Evolutionary conservation across 1,140 invertebrate genomes (phyloP), one percentile per base, ranked within the genome.

Genomic region (Bicyclus anynana): DNA sequence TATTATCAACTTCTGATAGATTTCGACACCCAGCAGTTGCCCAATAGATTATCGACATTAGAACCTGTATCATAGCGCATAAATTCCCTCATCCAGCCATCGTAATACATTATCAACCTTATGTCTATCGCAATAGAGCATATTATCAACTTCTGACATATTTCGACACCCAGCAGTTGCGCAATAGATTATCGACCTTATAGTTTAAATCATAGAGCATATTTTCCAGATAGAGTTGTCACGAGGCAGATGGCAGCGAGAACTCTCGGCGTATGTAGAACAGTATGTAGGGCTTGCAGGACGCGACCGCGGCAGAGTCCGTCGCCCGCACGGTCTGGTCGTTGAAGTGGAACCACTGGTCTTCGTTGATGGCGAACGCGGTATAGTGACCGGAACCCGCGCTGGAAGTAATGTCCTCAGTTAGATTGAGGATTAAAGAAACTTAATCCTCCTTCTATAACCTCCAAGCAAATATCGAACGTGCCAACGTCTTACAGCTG

Each of bases 311-410:
- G 14, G 91, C 90, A 10, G 91, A 90, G 66, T 93, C 92, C 37
- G 92, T 92, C 6, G 91, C 91, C 13, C 94, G 91, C n/a, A 97
- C 95, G n/a, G 93, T 94, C 72, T 94, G 95, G 84, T 97, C 95
- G 87, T 97, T 96, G 89, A 96, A 97, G 83, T 96, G 94, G 86
- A 94, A 95, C 95, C 95, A 96, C 65, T 93, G 92, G 48, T 93
- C 92, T 74, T 94, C 93, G 90, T 96, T 94, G 59, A 93, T 92
- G 50, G 94, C 95, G 89, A 95, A 96, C 55, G 95, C 93, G 63
- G 95, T 96, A 83, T 96, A 97, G 83, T 96, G 95, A 52, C 95
- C 95, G 52, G 94, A 96, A 12, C 94, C 95, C 55, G 94, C 94
- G 9, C 94, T 95, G 57, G 0, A 23, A 46, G 6, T 12, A 40